Base-by-base conservation (phyloP, 2,888 invertebrate genomes). In the Allolobophora icterica region DNA sequence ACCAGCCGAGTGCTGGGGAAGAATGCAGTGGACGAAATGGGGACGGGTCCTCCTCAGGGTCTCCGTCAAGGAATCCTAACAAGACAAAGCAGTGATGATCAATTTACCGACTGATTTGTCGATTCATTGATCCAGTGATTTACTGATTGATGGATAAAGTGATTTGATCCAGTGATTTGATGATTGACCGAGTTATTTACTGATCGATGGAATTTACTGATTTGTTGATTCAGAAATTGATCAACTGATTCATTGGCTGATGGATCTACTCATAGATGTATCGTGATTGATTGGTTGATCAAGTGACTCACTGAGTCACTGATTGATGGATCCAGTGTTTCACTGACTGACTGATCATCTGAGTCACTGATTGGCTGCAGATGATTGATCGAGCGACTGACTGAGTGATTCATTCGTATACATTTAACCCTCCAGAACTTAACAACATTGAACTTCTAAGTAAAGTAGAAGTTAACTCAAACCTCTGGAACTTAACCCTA, bases 31-130 rank as follows among this genome's bases (percentile, higher is more conserved):
- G 40, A 99, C 97, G 95, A 99, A 99, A 95, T 98, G 97, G 90
- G 98, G 96, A 89, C 97, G 97, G 58, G 98, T 98, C 92, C 98
- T 97, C 13, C 98, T 96, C 92, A 99, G 94, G 3, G 98, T 98
- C 95, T 99, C 99, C 92, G 99, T 97, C 15, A 99, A 96, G 71
- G 98, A 98, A 95, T 99, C 99, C 97, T 97, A 90, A 34, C 42
- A 89, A 21, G 33, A 71, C 3, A 0, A 34, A 71, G 33, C 52
- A 89, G 17, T 34, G 34, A 71, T 71, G n/a, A 71, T 71, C 0
- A 71, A 30, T 30, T 8, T 1, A 71, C 11, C 8, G n/a, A 71
- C 11, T 71, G 71, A 71, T n/a, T n/a, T 8, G n/a, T n/a, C n/a
- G n/a, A n/a, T n/a, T n/a, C n/a, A n/a, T n/a, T 30, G 71, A 71